phyloP scores from a whole-genome alignment of 2,888 invertebrate species.

The Rhagium mordax region DNA sequence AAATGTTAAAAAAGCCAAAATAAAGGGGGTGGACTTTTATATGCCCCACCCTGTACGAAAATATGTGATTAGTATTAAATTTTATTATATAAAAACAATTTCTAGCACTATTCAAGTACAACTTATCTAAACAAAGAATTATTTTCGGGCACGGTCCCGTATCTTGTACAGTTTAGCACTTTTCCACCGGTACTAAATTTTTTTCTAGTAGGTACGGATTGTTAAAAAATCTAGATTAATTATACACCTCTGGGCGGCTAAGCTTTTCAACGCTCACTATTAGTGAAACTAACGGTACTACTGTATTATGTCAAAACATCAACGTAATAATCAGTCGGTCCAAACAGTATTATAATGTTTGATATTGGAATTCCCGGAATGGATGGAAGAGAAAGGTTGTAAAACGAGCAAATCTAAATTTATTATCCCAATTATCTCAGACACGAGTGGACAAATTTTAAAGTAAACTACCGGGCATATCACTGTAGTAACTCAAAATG shows the following conservation, averaged over 20 bases:
- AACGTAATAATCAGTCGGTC: conserved; percentile 12
- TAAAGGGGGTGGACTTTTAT: too few relatives aligned
- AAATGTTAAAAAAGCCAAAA: too few relatives aligned
- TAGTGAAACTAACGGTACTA: conserved; percentile 17
- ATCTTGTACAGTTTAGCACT: background rate
- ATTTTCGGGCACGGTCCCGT: too few relatives aligned
- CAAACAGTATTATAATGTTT: conserved; percentile 23
- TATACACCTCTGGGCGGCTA: background rate
- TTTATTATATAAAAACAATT: background rate
- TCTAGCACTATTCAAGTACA: too few relatives aligned
- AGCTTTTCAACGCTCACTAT: background rate
- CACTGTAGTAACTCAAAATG: conserved; percentile 4
- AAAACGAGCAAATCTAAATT: conserved; percentile 26
- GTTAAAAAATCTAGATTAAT: background rate
- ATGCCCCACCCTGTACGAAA: too few relatives aligned
- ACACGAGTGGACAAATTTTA: conserved; percentile 26
- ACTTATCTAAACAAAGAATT: too few relatives aligned
- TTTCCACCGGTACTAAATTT: background rate
- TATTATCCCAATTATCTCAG: conserved; percentile 24
- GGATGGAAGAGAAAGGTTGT: conserved; percentile 25
- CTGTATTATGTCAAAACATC: conserved; percentile 1
- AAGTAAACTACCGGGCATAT: conserved; percentile 7
- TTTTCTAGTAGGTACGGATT: background rate
- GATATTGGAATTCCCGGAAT: conserved; percentile 14
- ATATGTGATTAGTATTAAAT: too few relatives aligned